Base-by-base conservation (phyloP, 1,140 invertebrate species). In the Galleria mellonella region DNA sequence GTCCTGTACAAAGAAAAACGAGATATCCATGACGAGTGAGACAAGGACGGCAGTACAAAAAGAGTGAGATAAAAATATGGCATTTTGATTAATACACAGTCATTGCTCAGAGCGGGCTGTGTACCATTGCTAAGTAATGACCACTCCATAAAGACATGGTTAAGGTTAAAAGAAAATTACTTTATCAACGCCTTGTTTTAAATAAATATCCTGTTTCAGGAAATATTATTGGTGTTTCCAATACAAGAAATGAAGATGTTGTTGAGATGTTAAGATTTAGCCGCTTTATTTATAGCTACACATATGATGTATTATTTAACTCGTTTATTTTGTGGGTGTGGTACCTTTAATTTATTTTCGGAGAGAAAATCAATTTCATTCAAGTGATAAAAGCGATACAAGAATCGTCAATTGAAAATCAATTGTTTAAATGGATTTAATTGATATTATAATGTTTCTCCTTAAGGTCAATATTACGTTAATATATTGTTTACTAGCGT, bases 91-190 rank as follows among this genome's bases (percentile, higher is more conserved):
- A 87, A 87, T 87, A 77, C 60, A 61, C 52, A 74, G 81, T 72
- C 79, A 87, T 87, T 87, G 76, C 83, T 87, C 86, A 87, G 74
- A 76, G 79, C 77, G 75, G 72, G 67, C 82, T 83, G 73, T 82
- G 79, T 83, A 83, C 79, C 79, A 82, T 82, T 83, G 76, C 77
- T 85, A 85, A 83, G 79, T 85, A 85, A 85, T 85, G 78, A 78
- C 82, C 82, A 78, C 72, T 85, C 82, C 82, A 85, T 85, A 82
- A 85, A 85, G 78, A 85, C 78, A 85, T 75, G 82, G 78, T 85
- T 82, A 85, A 83, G 82, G 82, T 85, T 83, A 82, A 85, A 85
- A 85, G 78, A 85, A 85, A 85, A 85, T 85, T 85, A 85, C 78
- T 85, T 85, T 83, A 85, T 85, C 82, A 85, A 82, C 82, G 78